Conservation (phyloP, 2,888 invertebrate genomes). For the Blastobasis adustella region DNA sequence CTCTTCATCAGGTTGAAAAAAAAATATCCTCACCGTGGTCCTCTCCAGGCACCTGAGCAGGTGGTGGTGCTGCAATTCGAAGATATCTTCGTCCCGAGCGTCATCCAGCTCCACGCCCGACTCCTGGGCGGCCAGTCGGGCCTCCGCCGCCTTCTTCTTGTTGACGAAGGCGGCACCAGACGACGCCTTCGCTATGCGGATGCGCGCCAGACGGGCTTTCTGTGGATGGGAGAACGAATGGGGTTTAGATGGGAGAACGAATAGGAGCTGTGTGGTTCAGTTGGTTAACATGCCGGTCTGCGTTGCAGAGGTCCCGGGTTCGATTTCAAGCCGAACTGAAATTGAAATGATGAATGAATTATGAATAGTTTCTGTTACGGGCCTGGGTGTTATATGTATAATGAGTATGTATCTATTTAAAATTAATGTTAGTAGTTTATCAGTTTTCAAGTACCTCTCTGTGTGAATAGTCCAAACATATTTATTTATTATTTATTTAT, state of each 20-base stretch:
- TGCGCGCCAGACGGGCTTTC: slow-evolving; percentile 99
- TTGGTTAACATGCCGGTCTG: no score
- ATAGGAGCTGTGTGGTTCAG: no score
- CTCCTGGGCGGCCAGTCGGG: slow-evolving; percentile 92
- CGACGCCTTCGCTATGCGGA: slow-evolving; percentile 98
- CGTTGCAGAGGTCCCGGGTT: no score
- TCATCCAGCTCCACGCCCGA: slow-evolving; percentile 95
- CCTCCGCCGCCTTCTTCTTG: slow-evolving; percentile 99
- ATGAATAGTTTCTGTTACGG: no score
- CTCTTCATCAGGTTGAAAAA: background rate
- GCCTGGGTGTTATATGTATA: no score
- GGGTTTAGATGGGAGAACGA: background rate
- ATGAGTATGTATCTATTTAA: no score
- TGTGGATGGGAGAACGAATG: slow-evolving; percentile 63
- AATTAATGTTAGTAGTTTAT: no score
- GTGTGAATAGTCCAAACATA: no score
- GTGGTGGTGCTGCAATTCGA: slow-evolving; percentile 99
- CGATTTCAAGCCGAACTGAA: no score
- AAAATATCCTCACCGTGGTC: slow-evolving; percentile 82
- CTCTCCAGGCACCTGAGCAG: slow-evolving; percentile 97
- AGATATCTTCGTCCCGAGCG: slow-evolving; percentile 95
- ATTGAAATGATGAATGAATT: no score
- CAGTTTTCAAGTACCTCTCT: no score
- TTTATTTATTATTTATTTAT: no score
- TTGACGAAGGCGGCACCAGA: slow-evolving; percentile 98